Base-by-base conservation (phyloP, 2,888 invertebrate species). In the Eupithecia subfuscata region DNA sequence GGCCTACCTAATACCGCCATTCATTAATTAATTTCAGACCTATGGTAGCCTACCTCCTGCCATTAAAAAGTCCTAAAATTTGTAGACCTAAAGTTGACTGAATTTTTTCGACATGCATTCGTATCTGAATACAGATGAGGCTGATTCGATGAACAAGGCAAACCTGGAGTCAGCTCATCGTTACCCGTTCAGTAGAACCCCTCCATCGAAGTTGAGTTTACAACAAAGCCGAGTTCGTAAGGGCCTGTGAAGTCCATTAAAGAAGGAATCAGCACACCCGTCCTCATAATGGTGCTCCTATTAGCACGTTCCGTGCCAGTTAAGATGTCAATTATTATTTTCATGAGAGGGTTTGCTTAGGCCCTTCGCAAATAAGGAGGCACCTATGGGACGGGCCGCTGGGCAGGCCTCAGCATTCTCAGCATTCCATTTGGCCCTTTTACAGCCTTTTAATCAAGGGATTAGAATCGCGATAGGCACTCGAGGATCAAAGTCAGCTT, bases 311-410 rank as follows among this genome's bases (percentile, higher is more conserved):
- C 40, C 25, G 60, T n/a, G 22, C 56, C 12, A 12, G 60, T 34
- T 34, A 11, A n/a, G 40, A 67, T 40, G n/a, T 67, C 12, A 40
- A 67, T 67, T 67, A 67, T 67, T n/a, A 40, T 30, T 16, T 63
- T 37, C 34, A 34, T 16, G 48, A 18, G 34, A 34, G 65, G 9
- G 65, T 65, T 67, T 67, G n/a, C 65, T 40, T 22, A 40, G 37
- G 65, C 65, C 60, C 40, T 64, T 16, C 65, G n/a, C 37, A 37
- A 67, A 67, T 67, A 65, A 7, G 18, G 3, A 8, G 48, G 48
- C 0, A 52, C 52, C 64, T 56, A 5, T 4, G 11, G 22, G 22
- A 14, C 60, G 60, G 22, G 12, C 14, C 60, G 4, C 60, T 60
- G 60, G 60, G 14, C 60, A 12, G 1, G 52, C 60, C 25, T 60